Evolutionary conservation across 2,888 invertebrate species (phyloP).

Genomic region (Troides helena): DNA sequence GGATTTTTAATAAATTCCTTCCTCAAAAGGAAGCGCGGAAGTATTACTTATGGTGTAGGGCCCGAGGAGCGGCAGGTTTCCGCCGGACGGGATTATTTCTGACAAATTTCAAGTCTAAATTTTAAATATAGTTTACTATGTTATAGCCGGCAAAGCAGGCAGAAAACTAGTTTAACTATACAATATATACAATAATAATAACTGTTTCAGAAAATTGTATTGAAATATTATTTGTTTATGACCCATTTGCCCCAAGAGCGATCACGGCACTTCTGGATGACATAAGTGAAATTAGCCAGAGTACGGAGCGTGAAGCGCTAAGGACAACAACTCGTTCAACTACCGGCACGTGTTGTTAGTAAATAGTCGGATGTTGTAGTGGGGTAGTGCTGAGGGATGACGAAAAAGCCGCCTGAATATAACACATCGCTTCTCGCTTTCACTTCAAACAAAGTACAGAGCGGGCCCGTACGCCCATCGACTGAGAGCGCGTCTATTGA

Average conservation of each 20-base stretch:
- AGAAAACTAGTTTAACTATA: too few species aligned
- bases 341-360: conserved; percentile 44
- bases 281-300: conserved; percentile 30
- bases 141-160: too few species aligned
- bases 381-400: conserved; percentile 68
- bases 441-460: conserved; percentile 74
- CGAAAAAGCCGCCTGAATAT: conserved; percentile 73
- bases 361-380: conserved; percentile 47
- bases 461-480: conserved; percentile 53
- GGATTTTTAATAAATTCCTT: too few species aligned
- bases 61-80: too few species aligned
- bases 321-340: conserved; percentile 30
- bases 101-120: too few species aligned
- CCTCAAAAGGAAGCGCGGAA: too few species aligned
- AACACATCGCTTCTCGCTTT: conserved; percentile 73
- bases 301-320: conserved; percentile 26
- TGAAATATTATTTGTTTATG: conserved; percentile 17
- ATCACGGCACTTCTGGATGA: conserved; percentile 20
- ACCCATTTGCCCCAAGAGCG: conserved; percentile 32
- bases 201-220: background rate
- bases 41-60: too few species aligned
- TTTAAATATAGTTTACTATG: too few species aligned
- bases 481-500: conserved; percentile 55
- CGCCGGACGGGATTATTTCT: too few species aligned
- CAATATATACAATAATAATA: too few species aligned